Evolutionary conservation across 2,888 invertebrate genomes (phyloP).

Genomic region (Parnassius smintheus): DNA sequence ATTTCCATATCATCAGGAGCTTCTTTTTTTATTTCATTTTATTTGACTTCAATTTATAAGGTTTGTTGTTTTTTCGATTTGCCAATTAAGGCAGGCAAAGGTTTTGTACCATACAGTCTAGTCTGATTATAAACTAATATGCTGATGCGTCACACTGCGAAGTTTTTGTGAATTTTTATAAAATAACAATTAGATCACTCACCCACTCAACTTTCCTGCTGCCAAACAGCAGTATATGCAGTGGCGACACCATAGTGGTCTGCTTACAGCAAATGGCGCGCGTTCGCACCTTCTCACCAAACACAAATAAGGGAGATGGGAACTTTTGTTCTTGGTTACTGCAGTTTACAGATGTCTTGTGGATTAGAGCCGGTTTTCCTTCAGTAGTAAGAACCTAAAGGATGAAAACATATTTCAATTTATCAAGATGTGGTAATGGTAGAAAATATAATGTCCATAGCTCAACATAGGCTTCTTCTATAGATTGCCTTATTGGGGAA

Average conservation of each 20-base stretch:
- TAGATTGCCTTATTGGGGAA: too few species aligned
- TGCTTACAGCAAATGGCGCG: conserved; percentile 98
- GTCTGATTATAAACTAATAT: too few species aligned
- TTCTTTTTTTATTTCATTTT: too few species aligned
- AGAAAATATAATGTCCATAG: not conserved
- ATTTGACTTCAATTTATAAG: too few species aligned
- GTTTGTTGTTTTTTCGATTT: too few species aligned
- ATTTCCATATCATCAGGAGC: too few species aligned
- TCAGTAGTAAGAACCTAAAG: conserved; percentile 93
- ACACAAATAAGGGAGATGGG: conserved; percentile 97
- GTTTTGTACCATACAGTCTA: too few species aligned
- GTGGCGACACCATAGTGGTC: conserved; percentile 94
- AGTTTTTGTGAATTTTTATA: too few species aligned
- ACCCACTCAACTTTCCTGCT: conserved; percentile 92
- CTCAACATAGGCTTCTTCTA: too few species aligned
- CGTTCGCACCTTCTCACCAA: conserved; percentile 98
- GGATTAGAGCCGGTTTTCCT: conserved; percentile 95
- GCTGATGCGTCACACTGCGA: too few species aligned
- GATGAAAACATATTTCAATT: not conserved
- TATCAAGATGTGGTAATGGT: not conserved
- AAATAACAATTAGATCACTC: conserved; percentile 33
- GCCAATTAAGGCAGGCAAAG: too few species aligned
- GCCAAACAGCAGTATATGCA: conserved; percentile 95
- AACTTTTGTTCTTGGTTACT: conserved; percentile 91
- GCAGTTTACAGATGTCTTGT: conserved; percentile 98